Evolutionary conservation across 2,113 vertebrate genomes (phyloP).

Genomic region (Podiceps cristatus): DNA sequence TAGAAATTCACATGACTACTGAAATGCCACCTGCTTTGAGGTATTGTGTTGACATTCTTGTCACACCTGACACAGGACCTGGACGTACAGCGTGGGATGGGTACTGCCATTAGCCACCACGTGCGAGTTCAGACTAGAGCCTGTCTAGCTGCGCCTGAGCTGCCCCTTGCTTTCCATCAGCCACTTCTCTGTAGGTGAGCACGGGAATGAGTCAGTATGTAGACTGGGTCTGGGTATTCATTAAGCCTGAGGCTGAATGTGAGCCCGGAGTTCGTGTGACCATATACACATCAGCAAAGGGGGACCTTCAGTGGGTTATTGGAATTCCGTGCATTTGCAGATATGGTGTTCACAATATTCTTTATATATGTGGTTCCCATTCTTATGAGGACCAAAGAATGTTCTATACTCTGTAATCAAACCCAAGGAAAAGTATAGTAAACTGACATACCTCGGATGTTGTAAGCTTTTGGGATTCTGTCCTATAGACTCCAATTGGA

Average conservation of each 20-base stretch:
- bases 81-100: background rate
- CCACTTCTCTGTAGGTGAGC: background rate
- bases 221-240: background rate
- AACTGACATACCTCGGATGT: constrained; percentile 84
- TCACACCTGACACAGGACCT: background rate
- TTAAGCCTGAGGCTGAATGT: background rate
- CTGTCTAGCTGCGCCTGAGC: background rate
- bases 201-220: too few relatives aligned
- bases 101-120: background rate
- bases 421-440: background rate
- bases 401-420: background rate
- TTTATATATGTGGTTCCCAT: background rate
- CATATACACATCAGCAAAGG: background rate
- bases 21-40: background rate
- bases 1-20: background rate
- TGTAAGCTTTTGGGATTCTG: constrained; percentile 88
- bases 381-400: background rate
- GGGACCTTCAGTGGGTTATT: background rate
- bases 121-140: background rate
- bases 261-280: background rate
- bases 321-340: background rate
- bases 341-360: background rate
- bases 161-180: background rate
- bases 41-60: background rate
- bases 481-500: constrained; percentile 93